A percentile compares a stretch with the other conserved stretches of the same genome.
These are phyloP conservation scores for Aricia agestis DNA, from an alignment of 1,140 invertebrate genomes.

Conservation along the genomic window DNA sequence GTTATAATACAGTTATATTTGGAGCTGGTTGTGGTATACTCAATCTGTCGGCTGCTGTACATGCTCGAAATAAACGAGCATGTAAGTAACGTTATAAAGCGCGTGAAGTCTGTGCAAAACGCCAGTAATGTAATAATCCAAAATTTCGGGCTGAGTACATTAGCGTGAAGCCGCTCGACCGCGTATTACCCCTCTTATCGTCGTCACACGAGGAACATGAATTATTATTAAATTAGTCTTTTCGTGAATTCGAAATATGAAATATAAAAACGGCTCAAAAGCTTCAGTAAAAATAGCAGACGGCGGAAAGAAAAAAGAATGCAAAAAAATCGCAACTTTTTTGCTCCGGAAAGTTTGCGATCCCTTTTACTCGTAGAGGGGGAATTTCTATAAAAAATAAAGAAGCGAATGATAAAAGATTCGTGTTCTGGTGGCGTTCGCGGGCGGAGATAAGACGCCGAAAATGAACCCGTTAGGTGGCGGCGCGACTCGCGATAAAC, in stretches of 20 bases:
- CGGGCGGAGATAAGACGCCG: not conserved
- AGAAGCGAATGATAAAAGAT: not conserved
- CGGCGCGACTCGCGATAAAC: not conserved
- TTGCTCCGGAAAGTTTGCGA: not conserved
- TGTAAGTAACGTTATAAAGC: not conserved
- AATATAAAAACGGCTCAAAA: too few relatives aligned
- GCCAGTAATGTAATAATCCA: not conserved
- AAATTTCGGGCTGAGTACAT: not conserved
- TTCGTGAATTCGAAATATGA: not conserved
- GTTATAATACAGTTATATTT: too few relatives aligned
- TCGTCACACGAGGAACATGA: not conserved
- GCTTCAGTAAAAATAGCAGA: too few relatives aligned
- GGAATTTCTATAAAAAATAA: conserved; percentile 5
- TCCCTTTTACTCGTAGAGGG: not conserved
- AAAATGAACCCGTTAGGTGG: conserved; percentile 1
- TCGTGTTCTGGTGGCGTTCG: not conserved
- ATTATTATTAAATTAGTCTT: not conserved
- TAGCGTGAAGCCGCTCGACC: not conserved
- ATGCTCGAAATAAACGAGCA: not conserved
- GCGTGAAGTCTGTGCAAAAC: not conserved
- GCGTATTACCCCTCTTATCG: not conserved
- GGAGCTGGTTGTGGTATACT: too few relatives aligned
- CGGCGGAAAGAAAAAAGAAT: too few relatives aligned
- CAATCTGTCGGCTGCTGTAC: too few relatives aligned
- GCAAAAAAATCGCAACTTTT: not conserved